phyloP scores from a whole-genome alignment of 1,140 invertebrate species.

The Pachypeltis micranthus region DNA sequence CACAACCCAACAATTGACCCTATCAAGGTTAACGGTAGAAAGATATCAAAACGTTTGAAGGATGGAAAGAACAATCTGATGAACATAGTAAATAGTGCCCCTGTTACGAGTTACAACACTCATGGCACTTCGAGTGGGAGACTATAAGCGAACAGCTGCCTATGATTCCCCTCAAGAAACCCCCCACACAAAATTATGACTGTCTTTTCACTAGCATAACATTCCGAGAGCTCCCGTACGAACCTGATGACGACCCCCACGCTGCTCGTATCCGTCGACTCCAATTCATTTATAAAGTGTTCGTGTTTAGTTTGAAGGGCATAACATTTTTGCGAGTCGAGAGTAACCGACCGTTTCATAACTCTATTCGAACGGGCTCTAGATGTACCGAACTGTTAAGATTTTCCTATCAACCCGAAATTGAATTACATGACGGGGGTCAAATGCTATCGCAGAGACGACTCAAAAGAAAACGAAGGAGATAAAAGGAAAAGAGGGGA shows the following conservation, averaged over 20 bases:
- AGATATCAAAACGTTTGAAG: no score
- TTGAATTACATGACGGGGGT: background rate
- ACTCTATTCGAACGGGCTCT: background rate
- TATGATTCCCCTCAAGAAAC: no score
- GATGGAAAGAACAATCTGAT: no score
- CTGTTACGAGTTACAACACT: no score
- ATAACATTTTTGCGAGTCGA: constrained; percentile 18
- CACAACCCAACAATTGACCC: no score
- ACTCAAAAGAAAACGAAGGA: background rate
- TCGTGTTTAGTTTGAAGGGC: constrained; percentile 35
- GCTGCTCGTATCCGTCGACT: constrained; percentile 48
- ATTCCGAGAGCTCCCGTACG: no score
- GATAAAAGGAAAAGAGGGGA: background rate
- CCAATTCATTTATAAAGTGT: constrained; percentile 49
- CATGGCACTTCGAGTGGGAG: no score
- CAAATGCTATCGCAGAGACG: background rate
- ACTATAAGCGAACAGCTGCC: no score
- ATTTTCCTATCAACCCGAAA: background rate
- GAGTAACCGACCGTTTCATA: constrained; percentile 12
- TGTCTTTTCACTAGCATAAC: no score
- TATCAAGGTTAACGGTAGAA: no score
- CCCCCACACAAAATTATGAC: no score
- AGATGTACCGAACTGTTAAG: background rate
- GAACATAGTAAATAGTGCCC: no score
- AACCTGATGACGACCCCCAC: constrained; percentile 53